phyloP scores from a whole-genome alignment of 2,797 vertebrate genomes.

The Anisognathus igniventris region DNA sequence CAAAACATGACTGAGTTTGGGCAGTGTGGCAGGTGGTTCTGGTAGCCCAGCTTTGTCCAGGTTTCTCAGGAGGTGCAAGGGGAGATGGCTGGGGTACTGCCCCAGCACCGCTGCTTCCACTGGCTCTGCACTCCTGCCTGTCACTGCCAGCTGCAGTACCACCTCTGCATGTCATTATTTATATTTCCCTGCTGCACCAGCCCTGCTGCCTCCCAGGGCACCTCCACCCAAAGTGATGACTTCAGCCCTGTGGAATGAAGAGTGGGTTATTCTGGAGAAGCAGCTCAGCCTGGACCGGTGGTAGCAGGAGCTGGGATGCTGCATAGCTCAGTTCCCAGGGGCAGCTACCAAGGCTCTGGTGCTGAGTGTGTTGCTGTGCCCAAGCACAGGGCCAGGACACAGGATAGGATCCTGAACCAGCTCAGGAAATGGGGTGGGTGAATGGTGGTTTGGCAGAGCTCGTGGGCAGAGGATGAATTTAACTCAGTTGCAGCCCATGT shows the following conservation, averaged over 20 bases:
- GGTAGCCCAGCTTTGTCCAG: neutral
- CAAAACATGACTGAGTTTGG: neutral
- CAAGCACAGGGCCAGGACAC: neutral
- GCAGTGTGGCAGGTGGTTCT: neutral
- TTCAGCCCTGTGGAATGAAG: neutral
- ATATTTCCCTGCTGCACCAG: neutral
- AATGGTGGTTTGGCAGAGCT: neutral
- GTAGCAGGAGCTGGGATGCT: neutral
- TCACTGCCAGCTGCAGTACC: neutral
- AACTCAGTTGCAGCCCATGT: neutral
- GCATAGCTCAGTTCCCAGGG: neutral
- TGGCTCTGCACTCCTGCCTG: accelerated
- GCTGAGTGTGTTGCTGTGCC: neutral
- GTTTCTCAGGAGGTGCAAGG: neutral
- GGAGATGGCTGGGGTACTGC: neutral
- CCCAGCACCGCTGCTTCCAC: neutral
- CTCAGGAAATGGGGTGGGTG: neutral
- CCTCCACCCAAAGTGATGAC: conserved; percentile 3
- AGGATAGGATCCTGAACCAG: neutral
- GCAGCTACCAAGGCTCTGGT: neutral
- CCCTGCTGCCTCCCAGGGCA: neutral
- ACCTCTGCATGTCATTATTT: neutral
- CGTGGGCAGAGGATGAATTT: neutral
- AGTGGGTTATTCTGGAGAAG: neutral
- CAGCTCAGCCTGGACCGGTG: neutral